These are phyloP conservation scores for Planiliza haematocheilus DNA, from an alignment of 2,113 vertebrate species.

Conservation along the genomic window DNA sequence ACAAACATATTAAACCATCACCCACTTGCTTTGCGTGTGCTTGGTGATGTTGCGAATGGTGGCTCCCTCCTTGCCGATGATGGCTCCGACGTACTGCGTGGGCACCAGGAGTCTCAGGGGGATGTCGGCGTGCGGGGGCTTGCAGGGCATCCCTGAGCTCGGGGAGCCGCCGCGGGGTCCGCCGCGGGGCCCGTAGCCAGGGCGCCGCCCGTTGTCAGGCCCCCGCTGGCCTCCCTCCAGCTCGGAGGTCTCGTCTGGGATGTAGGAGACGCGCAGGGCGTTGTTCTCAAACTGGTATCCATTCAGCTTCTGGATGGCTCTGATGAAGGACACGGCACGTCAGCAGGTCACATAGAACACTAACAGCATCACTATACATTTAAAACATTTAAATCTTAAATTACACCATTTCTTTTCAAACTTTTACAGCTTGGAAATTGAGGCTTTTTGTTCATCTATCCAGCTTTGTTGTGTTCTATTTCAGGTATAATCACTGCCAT, in stretches of 20 bases:
- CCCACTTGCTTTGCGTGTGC: slow-evolving; percentile 97
- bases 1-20: slow-evolving; percentile 9
- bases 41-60: slow-evolving; percentile 97
- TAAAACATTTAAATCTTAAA: too few relatives aligned
- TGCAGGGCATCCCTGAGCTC: slow-evolving; percentile 83
- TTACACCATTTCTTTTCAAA: too few relatives aligned
- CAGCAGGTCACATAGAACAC: background rate
- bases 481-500: too few relatives aligned
- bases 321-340: slow-evolving; percentile 49
- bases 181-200: slow-evolving; percentile 85
- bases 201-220: slow-evolving; percentile 88
- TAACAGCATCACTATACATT: background rate
- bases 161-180: slow-evolving; percentile 89
- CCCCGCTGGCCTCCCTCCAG: slow-evolving; percentile 81
- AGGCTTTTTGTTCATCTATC: background rate
- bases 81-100: slow-evolving; percentile 94
- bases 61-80: slow-evolving; percentile 96
- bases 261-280: slow-evolving; percentile 91
- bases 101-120: slow-evolving; percentile 94
- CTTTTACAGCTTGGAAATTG: too few relatives aligned
- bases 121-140: slow-evolving; percentile 91
- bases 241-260: slow-evolving; percentile 89
- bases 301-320: slow-evolving; percentile 95
- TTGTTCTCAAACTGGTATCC: slow-evolving; percentile 95
- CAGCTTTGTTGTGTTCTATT: too few relatives aligned